Percentiles rank a stretch among this genome's conserved stretches.
Evolutionary conservation across 2,113 vertebrate species (phyloP).

Genomic region (Gobiocypris rarus): DNA sequence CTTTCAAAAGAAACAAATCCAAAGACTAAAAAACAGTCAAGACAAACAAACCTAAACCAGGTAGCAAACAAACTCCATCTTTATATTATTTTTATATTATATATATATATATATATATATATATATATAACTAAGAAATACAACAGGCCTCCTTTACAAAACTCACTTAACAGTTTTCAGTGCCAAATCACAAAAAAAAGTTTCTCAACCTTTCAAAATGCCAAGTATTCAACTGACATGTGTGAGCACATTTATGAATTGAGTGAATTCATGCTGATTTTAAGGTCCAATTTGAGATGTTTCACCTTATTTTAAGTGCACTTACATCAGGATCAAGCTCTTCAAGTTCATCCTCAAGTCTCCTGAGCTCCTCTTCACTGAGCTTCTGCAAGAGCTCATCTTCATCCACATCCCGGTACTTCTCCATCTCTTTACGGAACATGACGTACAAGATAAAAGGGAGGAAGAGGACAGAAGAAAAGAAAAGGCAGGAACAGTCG

Average conservation of each 20-base stretch:
- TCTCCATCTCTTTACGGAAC: constrained; percentile 92
- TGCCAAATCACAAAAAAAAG: neutral
- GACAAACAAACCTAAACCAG: no score
- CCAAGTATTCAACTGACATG: neutral
- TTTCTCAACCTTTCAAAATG: neutral
- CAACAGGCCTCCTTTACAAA: neutral
- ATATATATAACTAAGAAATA: neutral
- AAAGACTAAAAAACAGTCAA: no score
- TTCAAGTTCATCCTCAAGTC: constrained; percentile 91
- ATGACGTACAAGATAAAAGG: constrained; percentile 69
- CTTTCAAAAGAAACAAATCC: no score
- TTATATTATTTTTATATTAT: no score
- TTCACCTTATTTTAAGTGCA: constrained; percentile 48
- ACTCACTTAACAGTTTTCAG: no score
- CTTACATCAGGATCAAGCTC: constrained; percentile 97
- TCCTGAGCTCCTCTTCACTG: constrained; percentile 90
- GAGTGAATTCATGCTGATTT: neutral
- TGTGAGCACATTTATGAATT: neutral
- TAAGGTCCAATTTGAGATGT: neutral
- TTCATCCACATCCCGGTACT: constrained; percentile 95
- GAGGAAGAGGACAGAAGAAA: accelerated
- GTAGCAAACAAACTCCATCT: no score
- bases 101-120: no score
- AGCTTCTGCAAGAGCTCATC: constrained; percentile 93
- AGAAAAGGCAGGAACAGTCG: constrained; percentile 27